phyloP scores from a whole-genome alignment of 2,888 invertebrate genomes.

The Aquatica leii region DNA sequence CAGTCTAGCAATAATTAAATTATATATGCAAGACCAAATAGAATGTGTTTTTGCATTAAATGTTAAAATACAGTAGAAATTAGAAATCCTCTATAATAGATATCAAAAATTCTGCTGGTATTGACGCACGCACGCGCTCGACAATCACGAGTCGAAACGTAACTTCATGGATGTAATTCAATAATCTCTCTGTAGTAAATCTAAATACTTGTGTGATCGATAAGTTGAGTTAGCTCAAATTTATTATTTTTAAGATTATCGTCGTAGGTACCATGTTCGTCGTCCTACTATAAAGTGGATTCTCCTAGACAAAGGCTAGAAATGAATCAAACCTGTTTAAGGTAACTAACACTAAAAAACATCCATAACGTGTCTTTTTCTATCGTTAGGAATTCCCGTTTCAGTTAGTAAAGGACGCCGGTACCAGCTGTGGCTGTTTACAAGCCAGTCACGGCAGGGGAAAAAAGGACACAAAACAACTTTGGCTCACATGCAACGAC shows the following conservation, averaged over 20 bases:
- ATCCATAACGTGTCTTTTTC: slow-evolving; percentile 25
- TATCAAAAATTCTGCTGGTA: too few species aligned
- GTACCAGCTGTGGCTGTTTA: slow-evolving; percentile 34
- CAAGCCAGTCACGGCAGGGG: slow-evolving; percentile 37
- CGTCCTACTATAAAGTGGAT: too few species aligned
- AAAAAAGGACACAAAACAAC: slow-evolving; percentile 43
- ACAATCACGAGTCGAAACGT: not conserved
- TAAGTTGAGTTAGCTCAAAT: too few species aligned
- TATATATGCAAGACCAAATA: slow-evolving; percentile 1
- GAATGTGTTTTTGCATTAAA: not conserved
- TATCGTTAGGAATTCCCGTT: slow-evolving; percentile 18
- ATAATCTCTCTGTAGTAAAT: too few species aligned
- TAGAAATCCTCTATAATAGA: too few species aligned
- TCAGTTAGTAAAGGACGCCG: slow-evolving; percentile 29
- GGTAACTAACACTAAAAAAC: slow-evolving; percentile 25
- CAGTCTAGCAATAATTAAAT: slow-evolving; percentile 15
- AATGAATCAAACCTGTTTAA: slow-evolving; percentile 37
- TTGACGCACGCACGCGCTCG: not conserved
- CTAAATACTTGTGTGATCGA: too few species aligned
- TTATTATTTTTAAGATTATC: not conserved
- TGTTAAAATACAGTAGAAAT: too few species aligned
- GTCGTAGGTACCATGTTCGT: not conserved
- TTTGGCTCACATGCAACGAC: slow-evolving; percentile 43
- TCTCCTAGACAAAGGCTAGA: slow-evolving; percentile 42
- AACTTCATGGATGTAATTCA: not conserved